Conservation (phyloP, 2,888 invertebrate species). For the Ophion slaviceki region DNA sequence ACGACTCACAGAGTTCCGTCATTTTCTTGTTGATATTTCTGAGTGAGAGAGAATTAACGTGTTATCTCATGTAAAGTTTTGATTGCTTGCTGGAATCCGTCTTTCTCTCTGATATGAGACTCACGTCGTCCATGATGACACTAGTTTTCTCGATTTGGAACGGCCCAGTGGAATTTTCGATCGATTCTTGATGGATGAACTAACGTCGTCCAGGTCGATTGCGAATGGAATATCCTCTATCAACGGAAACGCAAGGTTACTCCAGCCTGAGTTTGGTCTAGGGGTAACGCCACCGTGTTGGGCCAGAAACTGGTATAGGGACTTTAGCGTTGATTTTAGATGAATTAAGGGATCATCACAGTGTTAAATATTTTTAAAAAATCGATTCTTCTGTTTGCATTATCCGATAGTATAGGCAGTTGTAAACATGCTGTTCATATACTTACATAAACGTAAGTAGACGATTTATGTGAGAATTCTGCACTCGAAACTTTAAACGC, state of each 20-base stretch:
- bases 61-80: background rate
- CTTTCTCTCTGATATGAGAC: conserved; percentile 32
- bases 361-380: too few species aligned
- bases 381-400: too few species aligned
- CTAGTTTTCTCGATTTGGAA: conserved; percentile 56
- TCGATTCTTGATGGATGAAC: conserved; percentile 84
- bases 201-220: conserved; percentile 85
- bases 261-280: background rate
- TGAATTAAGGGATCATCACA: too few species aligned
- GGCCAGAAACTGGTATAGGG: too few species aligned
- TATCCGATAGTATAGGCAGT: too few species aligned
- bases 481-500: too few species aligned
- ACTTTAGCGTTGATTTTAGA: too few species aligned
- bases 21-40: conserved; percentile 78
- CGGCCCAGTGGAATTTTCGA: conserved; percentile 80
- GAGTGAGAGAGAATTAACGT: conserved; percentile 19
- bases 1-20: conserved; percentile 80
- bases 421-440: too few species aligned
- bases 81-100: background rate
- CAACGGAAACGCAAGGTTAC: conserved; percentile 12
- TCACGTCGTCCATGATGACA: conserved; percentile 66
- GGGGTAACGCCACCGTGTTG: too few species aligned
- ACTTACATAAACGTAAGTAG: too few species aligned
- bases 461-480: too few species aligned
- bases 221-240: conserved; percentile 85